These are phyloP conservation scores for Semotilus atromaculatus DNA, from an alignment of 2,797 vertebrate genomes.

Conservation along the genomic window DNA sequence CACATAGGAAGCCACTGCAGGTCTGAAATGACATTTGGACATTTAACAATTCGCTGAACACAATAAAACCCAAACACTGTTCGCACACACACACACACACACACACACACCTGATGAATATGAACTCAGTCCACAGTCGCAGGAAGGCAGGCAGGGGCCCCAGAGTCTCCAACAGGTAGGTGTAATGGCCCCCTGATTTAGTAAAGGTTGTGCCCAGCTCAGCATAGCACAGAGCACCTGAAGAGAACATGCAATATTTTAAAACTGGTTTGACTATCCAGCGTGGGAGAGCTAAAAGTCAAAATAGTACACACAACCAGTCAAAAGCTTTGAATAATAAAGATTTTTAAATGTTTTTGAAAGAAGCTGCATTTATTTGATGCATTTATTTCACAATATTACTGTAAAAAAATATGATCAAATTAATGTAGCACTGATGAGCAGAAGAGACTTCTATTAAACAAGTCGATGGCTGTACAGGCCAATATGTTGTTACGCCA, in stretches of 20 bases:
- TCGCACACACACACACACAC: too few relatives aligned
- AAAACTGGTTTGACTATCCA: not conserved
- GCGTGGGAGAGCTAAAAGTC: not conserved
- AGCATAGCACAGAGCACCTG: conserved; percentile 83
- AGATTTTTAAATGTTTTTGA: not conserved
- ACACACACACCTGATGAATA: conserved; percentile 79
- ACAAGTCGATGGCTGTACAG: too few relatives aligned
- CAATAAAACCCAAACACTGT: not conserved
- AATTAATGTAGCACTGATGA: not conserved
- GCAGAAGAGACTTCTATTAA: not conserved
- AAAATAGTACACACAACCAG: not conserved
- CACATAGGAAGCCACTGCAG: conserved; percentile 82
- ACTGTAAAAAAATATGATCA: not conserved
- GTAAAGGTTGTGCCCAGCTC: conserved; percentile 83
- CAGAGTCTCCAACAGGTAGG: conserved; percentile 80
- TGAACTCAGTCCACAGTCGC: conserved; percentile 84
- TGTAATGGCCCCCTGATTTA: conserved; percentile 81
- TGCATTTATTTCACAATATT: not conserved
- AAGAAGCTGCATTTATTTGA: not conserved
- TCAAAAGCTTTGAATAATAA: not conserved
- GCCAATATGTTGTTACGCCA: too few relatives aligned
- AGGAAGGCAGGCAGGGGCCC: conserved; percentile 89
- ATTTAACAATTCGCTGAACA: not conserved
- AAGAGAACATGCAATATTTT: conserved; percentile 48
- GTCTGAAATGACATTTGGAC: conserved; percentile 68